Base-by-base conservation (phyloP, 2,888 invertebrate species). In the Drosophila longiperda region DNA sequence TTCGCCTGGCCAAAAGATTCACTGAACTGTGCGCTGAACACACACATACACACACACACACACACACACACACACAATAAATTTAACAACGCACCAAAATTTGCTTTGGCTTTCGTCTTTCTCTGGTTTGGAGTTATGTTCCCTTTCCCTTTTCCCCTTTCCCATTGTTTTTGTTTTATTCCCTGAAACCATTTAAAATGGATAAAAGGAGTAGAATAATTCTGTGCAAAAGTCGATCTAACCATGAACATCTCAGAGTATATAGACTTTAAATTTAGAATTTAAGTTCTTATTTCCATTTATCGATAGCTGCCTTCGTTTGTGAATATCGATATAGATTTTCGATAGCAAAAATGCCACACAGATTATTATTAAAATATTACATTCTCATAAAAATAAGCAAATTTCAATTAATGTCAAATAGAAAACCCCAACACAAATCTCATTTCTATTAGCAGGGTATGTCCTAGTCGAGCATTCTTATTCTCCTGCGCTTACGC, bases 21-120 rank as follows among this genome's bases (percentile, higher is more conserved):
- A 85, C 85, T 85, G 84, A 85, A 84, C 87, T 85, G 84, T 85
- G 71, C 71, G 71, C 63, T 89, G 69, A 58, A 54, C 80, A 62
- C 33, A 70, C 67, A 55, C 49, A 70, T 34, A 63, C 40, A 55
- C n/a, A 52, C 49, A 49, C 17, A 42, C 11, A 45, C 29, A 45
- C 12, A 26, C 20, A 29, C 11, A 54, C 53, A 40, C 23, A 66
- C 48, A 54, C 53, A 40, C 23, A 66, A 38, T 36, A 45, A 23
- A 45, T 23, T 20, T 15, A 45, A 45, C 20, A 40, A 48, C 32
- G 54, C 26, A 26, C 36, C 15, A 55, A 68, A 75, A 49, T 52
- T 69, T 32, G 40, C 38, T 50, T 66, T 66, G 66, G 66, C 57
- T 69, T 33, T 75, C 15, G 75, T 53, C 55, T 59, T 54, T 50